These are phyloP conservation scores for Lepus oiostolus DNA, from an alignment of 2,797 vertebrate species.

Conservation along the genomic window DNA sequence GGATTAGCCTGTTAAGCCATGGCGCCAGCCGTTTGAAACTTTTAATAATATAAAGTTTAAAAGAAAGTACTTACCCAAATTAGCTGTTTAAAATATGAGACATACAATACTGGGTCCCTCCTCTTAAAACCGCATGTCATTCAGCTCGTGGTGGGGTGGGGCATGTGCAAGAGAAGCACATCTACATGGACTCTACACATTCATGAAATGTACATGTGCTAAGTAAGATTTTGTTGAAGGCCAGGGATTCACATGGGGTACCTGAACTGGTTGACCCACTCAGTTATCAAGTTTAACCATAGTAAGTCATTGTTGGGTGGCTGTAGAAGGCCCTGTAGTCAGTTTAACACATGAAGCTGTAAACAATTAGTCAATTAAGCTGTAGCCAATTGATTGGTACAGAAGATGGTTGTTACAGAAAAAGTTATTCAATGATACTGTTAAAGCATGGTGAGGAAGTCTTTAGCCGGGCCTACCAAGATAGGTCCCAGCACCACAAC, in stretches of 20 bases:
- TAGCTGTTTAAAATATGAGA: not conserved
- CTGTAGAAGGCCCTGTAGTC: not conserved
- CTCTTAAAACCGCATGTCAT: not conserved
- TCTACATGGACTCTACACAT: not conserved
- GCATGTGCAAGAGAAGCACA: not conserved
- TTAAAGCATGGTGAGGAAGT: too few relatives aligned
- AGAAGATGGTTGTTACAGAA: not conserved
- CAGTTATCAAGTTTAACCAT: not conserved
- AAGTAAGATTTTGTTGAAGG: not conserved
- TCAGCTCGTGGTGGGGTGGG: not conserved
- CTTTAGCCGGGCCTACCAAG: too few relatives aligned
- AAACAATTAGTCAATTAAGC: not conserved
- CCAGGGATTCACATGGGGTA: not conserved
- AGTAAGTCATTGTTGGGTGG: not conserved
- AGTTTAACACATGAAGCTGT: too few relatives aligned
- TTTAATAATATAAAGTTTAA: slow-evolving; percentile 23
- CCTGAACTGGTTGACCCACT: not conserved
- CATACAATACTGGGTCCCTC: not conserved
- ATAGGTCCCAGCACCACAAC: too few relatives aligned
- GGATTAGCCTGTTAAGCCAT: too few relatives aligned
- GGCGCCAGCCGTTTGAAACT: not conserved
- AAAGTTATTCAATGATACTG: too few relatives aligned
- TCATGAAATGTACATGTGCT: not conserved
- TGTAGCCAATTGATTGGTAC: not conserved
- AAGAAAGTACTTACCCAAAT: not conserved